Conservation (phyloP, 2,888 invertebrate species). For the Epinotia ramella region DNA sequence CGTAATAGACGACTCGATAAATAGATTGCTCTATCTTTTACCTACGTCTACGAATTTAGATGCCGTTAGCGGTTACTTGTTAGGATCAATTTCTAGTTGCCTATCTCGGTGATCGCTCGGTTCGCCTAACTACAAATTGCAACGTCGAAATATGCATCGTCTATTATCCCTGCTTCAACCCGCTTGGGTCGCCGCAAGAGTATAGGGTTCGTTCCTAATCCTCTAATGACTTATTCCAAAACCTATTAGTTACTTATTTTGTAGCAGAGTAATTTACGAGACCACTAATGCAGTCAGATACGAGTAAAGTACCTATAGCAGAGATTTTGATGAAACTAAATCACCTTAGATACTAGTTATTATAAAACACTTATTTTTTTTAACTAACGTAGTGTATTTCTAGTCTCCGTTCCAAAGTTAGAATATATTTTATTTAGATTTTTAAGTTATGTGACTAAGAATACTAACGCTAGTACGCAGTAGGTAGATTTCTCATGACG, state of each 20-base stretch:
- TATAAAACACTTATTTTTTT: slow-evolving; percentile 13
- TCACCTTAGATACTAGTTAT: slow-evolving; percentile 9
- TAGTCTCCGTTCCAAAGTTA: slow-evolving; percentile 45
- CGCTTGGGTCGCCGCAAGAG: slow-evolving; percentile 34
- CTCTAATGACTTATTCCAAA: slow-evolving; percentile 34
- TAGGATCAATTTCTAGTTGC: slow-evolving; percentile 48
- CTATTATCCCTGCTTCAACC: slow-evolving; percentile 47
- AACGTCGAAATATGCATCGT: slow-evolving; percentile 50
- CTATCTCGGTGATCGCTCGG: slow-evolving; percentile 52
- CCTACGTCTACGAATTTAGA: slow-evolving; percentile 56
- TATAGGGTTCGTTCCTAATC: slow-evolving; percentile 31
- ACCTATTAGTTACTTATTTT: slow-evolving; percentile 29
- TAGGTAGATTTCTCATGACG: slow-evolving; percentile 10
- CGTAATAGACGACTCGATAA: slow-evolving; percentile 57
- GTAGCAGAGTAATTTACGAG: slow-evolving; percentile 27
- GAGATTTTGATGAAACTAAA: slow-evolving; percentile 3
- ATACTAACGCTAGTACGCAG: not conserved
- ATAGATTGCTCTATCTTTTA: slow-evolving; percentile 63
- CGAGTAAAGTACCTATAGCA: not conserved
- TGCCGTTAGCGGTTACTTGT: slow-evolving; percentile 58
- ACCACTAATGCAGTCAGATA: slow-evolving; percentile 16
- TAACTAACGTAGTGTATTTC: slow-evolving; percentile 29
- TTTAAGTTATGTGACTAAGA: slow-evolving; percentile 11
- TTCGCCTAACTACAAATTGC: slow-evolving; percentile 47
- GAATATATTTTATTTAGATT: slow-evolving; percentile 10